Base-by-base conservation (phyloP, 2,113 vertebrate genomes). In the Felis chaus region DNA sequence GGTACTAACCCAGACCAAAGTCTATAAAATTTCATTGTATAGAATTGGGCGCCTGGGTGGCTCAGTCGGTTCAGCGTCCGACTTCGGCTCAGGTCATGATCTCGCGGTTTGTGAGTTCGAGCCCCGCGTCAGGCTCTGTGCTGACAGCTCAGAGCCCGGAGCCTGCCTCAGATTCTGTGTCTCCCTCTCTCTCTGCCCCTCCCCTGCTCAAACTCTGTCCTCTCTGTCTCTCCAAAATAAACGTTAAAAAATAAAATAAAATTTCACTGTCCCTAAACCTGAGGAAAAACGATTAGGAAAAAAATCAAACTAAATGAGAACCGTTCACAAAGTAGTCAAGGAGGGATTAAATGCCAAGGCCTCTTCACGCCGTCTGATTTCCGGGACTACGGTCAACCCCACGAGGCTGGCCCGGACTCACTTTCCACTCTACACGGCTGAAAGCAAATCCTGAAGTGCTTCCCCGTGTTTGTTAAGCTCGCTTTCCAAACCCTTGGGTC, bases 321-420 rank as follows among this genome's bases (percentile, higher is more conserved):
- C 16, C 21, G 29, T 33, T 91, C 27, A 29, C 39, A 41, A 57
- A 39, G 12, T 16, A 15, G 27, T 45, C 16, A 27, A 23, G 57
- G n/a, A 66, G n/a, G 29, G 4, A 63, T 5, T 76, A 3, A 41
- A 27, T 0, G 41, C 69, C 12, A 2, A 9, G 41, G 39, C n/a
- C 31, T 63, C 19, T 48, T 36, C 2, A 15, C 25, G 10, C 61
- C 10, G 25, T 1, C 8, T 33, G 73, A 53, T 4, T 3, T 13
- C 41, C 55, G 11, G 0, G 21, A 53, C 11, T 12, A 16, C 1
- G 3, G 15, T 8, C 29, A 19, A 21, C 31, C 9, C 2, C 14
- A 6, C 7, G 3, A 39, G 57, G 79, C 57, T 13, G 0, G 3
- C 57, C 41, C 0, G 3, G 19, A 29, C 41, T 36, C 16, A 4